phyloP scores from a whole-genome alignment of 2,888 invertebrate species.

The Caenorhabditis zanzibari region DNA sequence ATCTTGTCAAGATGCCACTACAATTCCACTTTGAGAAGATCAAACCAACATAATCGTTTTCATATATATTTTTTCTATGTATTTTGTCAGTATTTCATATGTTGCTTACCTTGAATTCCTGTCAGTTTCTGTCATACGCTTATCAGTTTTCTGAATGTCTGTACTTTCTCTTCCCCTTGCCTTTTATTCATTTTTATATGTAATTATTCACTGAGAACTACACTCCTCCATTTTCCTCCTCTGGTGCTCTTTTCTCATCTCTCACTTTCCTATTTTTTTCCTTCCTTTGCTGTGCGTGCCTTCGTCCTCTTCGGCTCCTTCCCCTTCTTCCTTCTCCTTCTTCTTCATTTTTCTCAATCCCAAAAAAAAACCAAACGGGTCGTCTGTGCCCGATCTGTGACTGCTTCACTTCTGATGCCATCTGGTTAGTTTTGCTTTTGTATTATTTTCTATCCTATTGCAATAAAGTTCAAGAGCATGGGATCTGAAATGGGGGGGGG shows the following conservation, averaged over 20 bases:
- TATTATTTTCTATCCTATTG: constrained; percentile 1
- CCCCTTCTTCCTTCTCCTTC: constrained; percentile 1
- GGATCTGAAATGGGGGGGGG: neutral
- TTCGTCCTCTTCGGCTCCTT: constrained; percentile 19
- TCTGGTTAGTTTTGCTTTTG: constrained; percentile 43
- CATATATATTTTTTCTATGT: constrained; percentile 1
- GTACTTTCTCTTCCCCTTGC: neutral
- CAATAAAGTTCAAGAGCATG: constrained; percentile 27
- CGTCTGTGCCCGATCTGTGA: constrained; percentile 48
- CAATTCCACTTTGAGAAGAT: constrained; percentile 82
- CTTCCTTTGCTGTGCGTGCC: constrained; percentile 30
- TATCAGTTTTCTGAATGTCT: constrained; percentile 10
- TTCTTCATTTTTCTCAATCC: constrained; percentile 29
- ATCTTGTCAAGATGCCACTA: constrained; percentile 48
- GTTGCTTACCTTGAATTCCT: neutral
- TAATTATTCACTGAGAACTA: constrained; percentile 50
- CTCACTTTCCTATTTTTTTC: constrained; percentile 8
- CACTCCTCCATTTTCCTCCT: constrained; percentile 31
- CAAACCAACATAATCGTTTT: constrained; percentile 62
- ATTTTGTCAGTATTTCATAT: neutral
- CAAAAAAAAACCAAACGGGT: constrained; percentile 50
- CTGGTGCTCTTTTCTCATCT: constrained; percentile 44
- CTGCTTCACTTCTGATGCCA: constrained; percentile 39
- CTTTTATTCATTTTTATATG: constrained; percentile 17
- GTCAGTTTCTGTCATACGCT: neutral